These are phyloP conservation scores for Bhutanitis thaidina DNA, from an alignment of 2,888 invertebrate species.

Conservation along the genomic window DNA sequence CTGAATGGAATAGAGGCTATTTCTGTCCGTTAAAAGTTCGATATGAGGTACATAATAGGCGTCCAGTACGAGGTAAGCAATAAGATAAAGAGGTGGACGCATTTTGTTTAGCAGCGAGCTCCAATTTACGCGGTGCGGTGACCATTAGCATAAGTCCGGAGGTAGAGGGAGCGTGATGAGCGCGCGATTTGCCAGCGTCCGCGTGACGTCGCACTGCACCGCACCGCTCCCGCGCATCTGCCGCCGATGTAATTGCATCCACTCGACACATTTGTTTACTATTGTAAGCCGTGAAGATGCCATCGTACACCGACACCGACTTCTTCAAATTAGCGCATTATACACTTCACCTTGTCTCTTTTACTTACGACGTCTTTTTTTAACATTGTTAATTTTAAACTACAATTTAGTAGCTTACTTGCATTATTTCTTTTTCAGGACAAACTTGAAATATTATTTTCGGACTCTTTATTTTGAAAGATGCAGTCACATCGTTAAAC, in stretches of 20 bases:
- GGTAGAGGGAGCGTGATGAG: slow-evolving; percentile 62
- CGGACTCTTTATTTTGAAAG: too few species aligned
- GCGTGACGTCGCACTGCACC: slow-evolving; percentile 46
- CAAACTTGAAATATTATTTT: too few species aligned
- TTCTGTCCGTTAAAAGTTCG: slow-evolving; percentile 33
- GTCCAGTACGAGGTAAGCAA: slow-evolving; percentile 51
- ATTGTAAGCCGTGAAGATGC: slow-evolving; percentile 78
- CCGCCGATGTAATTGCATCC: slow-evolving; percentile 61
- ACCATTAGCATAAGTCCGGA: slow-evolving; percentile 76
- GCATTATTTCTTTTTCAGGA: not conserved
- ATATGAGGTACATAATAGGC: slow-evolving; percentile 35
- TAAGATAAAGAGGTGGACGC: slow-evolving; percentile 75
- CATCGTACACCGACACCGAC: slow-evolving; percentile 64
- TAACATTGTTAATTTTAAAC: slow-evolving; percentile 8
- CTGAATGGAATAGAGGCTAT: slow-evolving; percentile 41
- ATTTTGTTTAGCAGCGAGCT: slow-evolving; percentile 72
- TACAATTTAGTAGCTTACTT: not conserved
- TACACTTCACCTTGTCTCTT: slow-evolving; percentile 32
- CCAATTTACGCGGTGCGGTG: slow-evolving; percentile 74
- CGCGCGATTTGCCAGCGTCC: slow-evolving; percentile 60
- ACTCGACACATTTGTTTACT: slow-evolving; percentile 77
- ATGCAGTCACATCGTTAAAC: too few species aligned
- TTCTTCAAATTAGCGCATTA: slow-evolving; percentile 71
- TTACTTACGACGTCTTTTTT: slow-evolving; percentile 25
- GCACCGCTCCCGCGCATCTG: slow-evolving; percentile 32